Evolutionary conservation across 1,140 invertebrate genomes (phyloP).

Genomic region (Globodera rostochiensis): DNA sequence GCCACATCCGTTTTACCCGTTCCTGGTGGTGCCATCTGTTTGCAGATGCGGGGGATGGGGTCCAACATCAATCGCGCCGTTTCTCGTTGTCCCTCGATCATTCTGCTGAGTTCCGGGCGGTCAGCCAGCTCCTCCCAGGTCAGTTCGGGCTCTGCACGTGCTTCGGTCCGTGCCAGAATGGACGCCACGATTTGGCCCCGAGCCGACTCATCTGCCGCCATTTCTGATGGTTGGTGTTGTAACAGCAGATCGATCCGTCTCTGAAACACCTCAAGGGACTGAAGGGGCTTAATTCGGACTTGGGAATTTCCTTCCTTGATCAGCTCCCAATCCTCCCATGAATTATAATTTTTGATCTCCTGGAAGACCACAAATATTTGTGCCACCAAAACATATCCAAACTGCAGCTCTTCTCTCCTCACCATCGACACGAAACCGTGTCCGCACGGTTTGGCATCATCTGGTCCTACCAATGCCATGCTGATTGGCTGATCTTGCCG

Average conservation of each 20-base stretch:
- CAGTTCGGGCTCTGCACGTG: background rate
- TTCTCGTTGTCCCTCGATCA: background rate
- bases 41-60: background rate
- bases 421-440: background rate
- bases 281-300: background rate
- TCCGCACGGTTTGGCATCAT: background rate
- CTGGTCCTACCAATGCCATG: background rate
- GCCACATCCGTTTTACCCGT: background rate
- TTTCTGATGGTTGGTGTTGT: background rate
- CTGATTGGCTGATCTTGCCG: slow-evolving; percentile 1
- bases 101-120: background rate
- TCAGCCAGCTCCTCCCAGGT: background rate
- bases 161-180: background rate
- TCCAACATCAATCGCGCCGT: slow-evolving; percentile 10
- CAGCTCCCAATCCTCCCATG: background rate
- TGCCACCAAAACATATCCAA: background rate
- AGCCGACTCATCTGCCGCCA: background rate
- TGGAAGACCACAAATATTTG: background rate
- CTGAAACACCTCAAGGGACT: background rate
- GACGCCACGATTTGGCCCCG: background rate
- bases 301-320: background rate
- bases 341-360: background rate
- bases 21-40: background rate
- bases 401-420: background rate
- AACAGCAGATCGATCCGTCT: background rate